Evolutionary conservation across 37 sponge, comb jelly and placozoan genomes (phyloP).

Genomic region (Chondrosia reniformis): DNA sequence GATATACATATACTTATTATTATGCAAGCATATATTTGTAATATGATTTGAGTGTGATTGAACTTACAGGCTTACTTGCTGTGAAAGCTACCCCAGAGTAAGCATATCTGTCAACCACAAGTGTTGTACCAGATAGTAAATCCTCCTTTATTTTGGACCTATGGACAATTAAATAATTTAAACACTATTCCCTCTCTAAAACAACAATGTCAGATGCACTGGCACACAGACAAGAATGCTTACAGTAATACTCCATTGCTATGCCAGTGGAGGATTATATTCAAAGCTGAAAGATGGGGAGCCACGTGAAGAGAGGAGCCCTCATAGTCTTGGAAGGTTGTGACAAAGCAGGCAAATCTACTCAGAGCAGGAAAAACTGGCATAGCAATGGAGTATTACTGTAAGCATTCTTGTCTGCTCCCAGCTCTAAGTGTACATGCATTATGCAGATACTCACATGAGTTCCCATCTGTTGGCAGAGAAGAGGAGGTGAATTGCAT

Average conservation of each 20-base stretch:
- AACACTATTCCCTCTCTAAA: not conserved
- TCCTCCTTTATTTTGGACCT: conserved; percentile 48
- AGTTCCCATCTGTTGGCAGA: conserved; percentile 92
- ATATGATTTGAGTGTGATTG: no score
- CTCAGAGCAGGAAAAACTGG: conserved; percentile 32
- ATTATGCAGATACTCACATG: conserved; percentile 28
- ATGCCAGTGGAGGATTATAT: not conserved
- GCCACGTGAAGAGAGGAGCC: conserved; percentile 52
- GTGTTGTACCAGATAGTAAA: conserved; percentile 56
- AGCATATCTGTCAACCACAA: conserved; percentile 91
- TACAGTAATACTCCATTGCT: conserved; percentile 5
- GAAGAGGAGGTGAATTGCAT: conserved; percentile 77
- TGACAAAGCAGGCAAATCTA: conserved; percentile 89
- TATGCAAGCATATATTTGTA: no score
- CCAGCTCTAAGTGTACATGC: not conserved
- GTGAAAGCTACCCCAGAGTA: conserved; percentile 93
- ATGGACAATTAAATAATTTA: not conserved
- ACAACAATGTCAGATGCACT: not conserved
- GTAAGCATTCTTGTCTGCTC: not conserved
- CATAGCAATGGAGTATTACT: not conserved
- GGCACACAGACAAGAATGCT: not conserved
- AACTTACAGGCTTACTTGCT: conserved; percentile 74
- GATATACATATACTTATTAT: no score
- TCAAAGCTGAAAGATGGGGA: conserved; percentile 13
- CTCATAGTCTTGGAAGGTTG: conserved; percentile 86